phyloP scores from a whole-genome alignment of 2,113 vertebrate species.

The Fulmarus glacialis region DNA sequence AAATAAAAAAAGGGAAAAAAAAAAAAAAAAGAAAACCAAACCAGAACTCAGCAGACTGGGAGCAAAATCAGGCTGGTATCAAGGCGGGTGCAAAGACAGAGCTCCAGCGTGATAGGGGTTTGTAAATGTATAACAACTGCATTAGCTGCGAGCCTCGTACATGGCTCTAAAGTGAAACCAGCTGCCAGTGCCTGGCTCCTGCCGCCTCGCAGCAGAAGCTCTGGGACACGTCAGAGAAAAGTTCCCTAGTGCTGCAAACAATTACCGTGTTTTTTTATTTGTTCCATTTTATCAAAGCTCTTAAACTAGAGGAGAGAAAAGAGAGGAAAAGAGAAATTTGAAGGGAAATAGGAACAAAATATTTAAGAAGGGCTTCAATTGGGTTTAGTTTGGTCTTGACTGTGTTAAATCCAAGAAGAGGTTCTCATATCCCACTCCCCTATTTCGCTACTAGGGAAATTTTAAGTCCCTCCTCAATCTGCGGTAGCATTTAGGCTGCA shows the following conservation, averaged over 20 bases:
- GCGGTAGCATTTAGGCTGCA: not conserved
- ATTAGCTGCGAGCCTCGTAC: slow-evolving; percentile 65
- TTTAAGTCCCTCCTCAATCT: not conserved
- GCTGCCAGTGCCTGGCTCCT: slow-evolving; percentile 73
- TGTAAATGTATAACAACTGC: slow-evolving; percentile 64
- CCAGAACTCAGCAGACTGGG: not conserved
- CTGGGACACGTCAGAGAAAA: slow-evolving; percentile 21
- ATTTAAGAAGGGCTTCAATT: not conserved
- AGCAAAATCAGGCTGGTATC: not conserved
- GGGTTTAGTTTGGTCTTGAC: not conserved
- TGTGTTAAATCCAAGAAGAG: not conserved
- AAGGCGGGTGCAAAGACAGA: not conserved
- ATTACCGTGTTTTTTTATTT: slow-evolving; percentile 1
- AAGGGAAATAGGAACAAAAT: not conserved
- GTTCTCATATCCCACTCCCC: not conserved
- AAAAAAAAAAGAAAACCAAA: not conserved
- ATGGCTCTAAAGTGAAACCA: slow-evolving; percentile 81
- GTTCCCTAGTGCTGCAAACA: slow-evolving; percentile 37
- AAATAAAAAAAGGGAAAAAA: too few species aligned
- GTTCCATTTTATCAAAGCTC: not conserved
- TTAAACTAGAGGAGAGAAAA: not conserved
- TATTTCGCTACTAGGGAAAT: not conserved
- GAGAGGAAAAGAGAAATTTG: not conserved
- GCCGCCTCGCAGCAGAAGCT: not conserved
- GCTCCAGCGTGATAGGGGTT: not conserved